Percentiles rank a stretch among this genome's conserved stretches.
phyloP scores from a whole-genome alignment of 1,140 invertebrate species.

The Panonychus citri region DNA sequence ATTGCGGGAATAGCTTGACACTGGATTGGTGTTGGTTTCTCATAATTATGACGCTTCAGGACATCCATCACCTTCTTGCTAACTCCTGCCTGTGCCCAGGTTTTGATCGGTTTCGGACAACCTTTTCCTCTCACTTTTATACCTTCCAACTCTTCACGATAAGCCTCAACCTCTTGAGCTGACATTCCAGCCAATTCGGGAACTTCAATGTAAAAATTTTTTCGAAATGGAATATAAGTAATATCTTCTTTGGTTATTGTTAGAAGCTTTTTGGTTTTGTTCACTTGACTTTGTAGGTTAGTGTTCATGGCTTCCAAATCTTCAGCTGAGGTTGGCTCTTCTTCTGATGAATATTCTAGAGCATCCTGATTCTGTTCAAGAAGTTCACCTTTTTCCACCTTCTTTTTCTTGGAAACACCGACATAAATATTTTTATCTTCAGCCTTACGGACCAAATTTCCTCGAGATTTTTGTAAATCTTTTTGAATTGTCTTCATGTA shows the following conservation, averaged over 20 bases:
- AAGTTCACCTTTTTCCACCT: conserved; percentile 54
- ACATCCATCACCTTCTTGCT: conserved; percentile 86
- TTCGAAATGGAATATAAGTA: conserved; percentile 64
- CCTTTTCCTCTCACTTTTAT: conserved; percentile 45
- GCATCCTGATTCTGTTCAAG: conserved; percentile 95
- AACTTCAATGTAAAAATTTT: conserved; percentile 90
- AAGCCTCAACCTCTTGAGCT: conserved; percentile 34
- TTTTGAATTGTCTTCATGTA: conserved; percentile 73
- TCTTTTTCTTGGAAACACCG: conserved; percentile 68
- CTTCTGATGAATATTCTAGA: conserved; percentile 88
- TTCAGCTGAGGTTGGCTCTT: conserved; percentile 42
- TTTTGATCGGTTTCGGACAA: conserved; percentile 81
- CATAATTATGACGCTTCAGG: conserved; percentile 66
- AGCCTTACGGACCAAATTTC: conserved; percentile 10
- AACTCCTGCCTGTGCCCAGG: conserved; percentile 95
- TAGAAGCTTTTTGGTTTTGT: conserved; percentile 52
- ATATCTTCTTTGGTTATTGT: conserved; percentile 39
- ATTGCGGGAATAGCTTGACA: conserved; percentile 95
- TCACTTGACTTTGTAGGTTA: conserved; percentile 57
- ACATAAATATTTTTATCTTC: conserved; percentile 27
- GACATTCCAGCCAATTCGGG: conserved; percentile 74
- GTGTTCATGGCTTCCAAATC: conserved; percentile 74
- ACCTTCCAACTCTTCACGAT: conserved; percentile 30
- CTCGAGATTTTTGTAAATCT: conserved; percentile 48
- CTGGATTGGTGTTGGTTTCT: conserved; percentile 97